Percentiles rank a stretch among this genome's conserved stretches.
These are phyloP conservation scores for Agrochola litura DNA, from an alignment of 2,888 invertebrate species.

Conservation along the genomic window DNA sequence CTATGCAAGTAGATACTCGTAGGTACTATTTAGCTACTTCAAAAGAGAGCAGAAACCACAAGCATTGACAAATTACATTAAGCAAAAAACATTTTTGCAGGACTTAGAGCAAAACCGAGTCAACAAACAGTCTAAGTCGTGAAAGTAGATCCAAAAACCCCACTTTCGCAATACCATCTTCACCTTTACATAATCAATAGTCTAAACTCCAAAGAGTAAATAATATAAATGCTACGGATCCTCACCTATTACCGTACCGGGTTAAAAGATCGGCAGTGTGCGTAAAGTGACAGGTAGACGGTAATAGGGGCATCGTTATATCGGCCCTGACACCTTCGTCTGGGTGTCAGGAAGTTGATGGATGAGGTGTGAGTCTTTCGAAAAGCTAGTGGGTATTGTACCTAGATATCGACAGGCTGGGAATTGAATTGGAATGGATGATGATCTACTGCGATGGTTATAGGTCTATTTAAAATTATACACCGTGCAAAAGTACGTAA, in stretches of 20 bases:
- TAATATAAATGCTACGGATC: slow-evolving; percentile 38
- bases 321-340: slow-evolving; percentile 6
- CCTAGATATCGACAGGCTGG: neutral
- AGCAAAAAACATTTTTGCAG: no score
- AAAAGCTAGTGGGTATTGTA: slow-evolving; percentile 3
- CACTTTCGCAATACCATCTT: neutral
- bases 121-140: neutral
- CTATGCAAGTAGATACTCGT: no score
- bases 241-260: slow-evolving; percentile 20
- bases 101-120: neutral
- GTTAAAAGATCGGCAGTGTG: slow-evolving; percentile 35
- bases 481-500: neutral
- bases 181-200: slow-evolving; percentile 31
- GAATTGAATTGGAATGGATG: slow-evolving; percentile 20
- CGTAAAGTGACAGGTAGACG: slow-evolving; percentile 36
- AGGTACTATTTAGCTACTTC: no score
- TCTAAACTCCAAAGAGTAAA: slow-evolving; percentile 28
- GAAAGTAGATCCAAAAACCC: slow-evolving; percentile 4
- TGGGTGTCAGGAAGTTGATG: slow-evolving; percentile 32
- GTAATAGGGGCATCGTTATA: slow-evolving; percentile 52
- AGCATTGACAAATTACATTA: no score
- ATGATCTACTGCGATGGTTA: neutral
- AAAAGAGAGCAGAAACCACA: no score
- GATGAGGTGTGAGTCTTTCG: slow-evolving; percentile 31
- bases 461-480: neutral